These are phyloP conservation scores for Perodicticus potto DNA, from an alignment of 2,797 vertebrate species.

Conservation along the genomic window DNA sequence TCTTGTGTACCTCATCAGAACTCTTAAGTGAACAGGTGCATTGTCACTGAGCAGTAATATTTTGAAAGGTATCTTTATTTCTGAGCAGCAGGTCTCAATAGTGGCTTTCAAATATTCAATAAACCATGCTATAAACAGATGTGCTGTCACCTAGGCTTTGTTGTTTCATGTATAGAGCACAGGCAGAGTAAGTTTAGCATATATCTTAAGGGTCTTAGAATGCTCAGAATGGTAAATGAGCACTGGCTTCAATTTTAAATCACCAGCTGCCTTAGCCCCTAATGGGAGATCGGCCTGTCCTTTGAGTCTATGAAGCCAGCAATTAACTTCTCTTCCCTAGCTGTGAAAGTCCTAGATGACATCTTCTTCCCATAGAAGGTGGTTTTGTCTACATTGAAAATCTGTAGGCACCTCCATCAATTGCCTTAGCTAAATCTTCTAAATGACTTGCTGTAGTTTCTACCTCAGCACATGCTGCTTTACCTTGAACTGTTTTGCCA, in stretches of 20 bases:
- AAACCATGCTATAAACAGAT: neutral
- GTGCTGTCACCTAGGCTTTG: neutral
- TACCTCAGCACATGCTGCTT: neutral
- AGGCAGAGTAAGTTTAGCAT: neutral
- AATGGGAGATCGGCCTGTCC: neutral
- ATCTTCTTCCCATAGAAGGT: neutral
- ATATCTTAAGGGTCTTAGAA: neutral
- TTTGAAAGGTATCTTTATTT: neutral
- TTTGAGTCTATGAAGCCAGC: neutral
- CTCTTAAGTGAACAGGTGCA: neutral
- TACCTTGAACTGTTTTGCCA: neutral
- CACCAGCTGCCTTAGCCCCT: neutral
- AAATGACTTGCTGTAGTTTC: neutral
- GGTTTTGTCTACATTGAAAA: neutral
- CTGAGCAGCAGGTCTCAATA: neutral
- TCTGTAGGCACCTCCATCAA: neutral
- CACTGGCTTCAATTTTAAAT: neutral
- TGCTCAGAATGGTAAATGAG: neutral
- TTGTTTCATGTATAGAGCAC: neutral
- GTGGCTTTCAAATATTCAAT: neutral
- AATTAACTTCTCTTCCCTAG: neutral
- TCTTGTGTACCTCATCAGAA: neutral
- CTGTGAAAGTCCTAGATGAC: neutral
- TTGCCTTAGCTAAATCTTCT: neutral
- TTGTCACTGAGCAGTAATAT: neutral